These are phyloP conservation scores for Podilymbus podiceps DNA, from an alignment of 2,113 vertebrate genomes.

Conservation along the genomic window DNA sequence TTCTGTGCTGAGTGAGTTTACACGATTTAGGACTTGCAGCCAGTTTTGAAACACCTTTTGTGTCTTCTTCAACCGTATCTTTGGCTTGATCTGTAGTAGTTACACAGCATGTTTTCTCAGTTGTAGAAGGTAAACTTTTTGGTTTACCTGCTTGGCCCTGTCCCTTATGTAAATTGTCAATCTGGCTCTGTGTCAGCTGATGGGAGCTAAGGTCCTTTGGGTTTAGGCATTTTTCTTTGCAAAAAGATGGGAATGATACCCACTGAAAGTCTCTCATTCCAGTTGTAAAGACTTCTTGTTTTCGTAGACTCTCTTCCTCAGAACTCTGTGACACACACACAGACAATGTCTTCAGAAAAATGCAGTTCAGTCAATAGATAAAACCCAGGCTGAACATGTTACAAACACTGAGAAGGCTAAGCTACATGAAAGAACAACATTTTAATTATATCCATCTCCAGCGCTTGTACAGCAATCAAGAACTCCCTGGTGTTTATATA, in stretches of 20 bases:
- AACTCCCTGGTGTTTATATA: not conserved
- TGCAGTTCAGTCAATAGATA: not conserved
- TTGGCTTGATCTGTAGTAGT: not conserved
- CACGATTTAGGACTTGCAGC: fast-evolving
- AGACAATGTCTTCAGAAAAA: not conserved
- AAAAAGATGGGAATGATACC: constrained; percentile 20
- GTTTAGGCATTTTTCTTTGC: not conserved
- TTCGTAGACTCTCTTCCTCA: not conserved
- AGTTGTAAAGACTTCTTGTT: constrained; percentile 24
- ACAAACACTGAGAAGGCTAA: not conserved
- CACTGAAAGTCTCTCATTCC: constrained; percentile 47
- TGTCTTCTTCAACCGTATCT: not conserved
- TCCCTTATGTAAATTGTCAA: not conserved
- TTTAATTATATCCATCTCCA: not conserved
- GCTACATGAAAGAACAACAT: not conserved
- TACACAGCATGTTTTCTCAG: not conserved
- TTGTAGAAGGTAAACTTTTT: not conserved
- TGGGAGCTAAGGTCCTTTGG: not conserved
- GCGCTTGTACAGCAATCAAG: not conserved
- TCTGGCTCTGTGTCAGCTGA: not conserved
- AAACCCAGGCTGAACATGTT: not conserved
- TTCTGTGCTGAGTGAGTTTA: not conserved
- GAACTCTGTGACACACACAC: not conserved
- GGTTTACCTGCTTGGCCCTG: not conserved
- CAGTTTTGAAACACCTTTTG: not conserved